Percentiles rank a stretch among this genome's conserved stretches.
phyloP scores from a whole-genome alignment of 2,113 vertebrate species.

The Centropus bengalensis region DNA sequence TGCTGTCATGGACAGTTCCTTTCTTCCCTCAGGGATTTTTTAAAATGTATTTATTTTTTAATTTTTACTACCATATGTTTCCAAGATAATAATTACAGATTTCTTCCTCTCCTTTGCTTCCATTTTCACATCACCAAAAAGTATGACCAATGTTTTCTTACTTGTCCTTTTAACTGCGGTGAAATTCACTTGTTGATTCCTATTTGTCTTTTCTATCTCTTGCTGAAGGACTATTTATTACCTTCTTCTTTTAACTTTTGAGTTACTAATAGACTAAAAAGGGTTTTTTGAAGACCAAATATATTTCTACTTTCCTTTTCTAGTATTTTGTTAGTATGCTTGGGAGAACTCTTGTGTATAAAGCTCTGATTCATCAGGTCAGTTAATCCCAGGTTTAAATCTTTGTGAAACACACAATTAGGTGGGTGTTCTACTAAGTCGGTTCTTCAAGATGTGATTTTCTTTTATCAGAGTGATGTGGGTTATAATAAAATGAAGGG shows the following conservation, averaged over 20 bases:
- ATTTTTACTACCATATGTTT: background rate
- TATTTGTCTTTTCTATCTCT: background rate
- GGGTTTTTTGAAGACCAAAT: background rate
- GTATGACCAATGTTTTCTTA: background rate
- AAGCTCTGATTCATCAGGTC: background rate
- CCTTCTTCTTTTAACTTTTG: background rate
- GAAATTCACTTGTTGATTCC: background rate
- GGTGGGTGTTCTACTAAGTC: background rate
- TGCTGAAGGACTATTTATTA: background rate
- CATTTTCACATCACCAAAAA: background rate
- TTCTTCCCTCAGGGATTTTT: background rate
- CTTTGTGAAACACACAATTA: slow-evolving; percentile 32
- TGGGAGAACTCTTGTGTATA: background rate
- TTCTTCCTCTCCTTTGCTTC: background rate
- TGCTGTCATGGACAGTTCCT: background rate
- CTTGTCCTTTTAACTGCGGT: background rate
- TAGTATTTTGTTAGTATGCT: background rate
- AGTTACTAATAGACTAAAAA: background rate
- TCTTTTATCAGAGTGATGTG: background rate
- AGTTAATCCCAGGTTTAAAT: slow-evolving; percentile 12
- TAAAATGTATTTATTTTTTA: background rate
- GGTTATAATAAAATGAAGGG: slow-evolving; percentile 8
- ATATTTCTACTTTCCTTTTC: background rate
- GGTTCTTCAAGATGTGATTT: slow-evolving; percentile 1
- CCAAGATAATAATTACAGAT: background rate